These are phyloP conservation scores for Centrocercus urophasianus DNA, from an alignment of 2,113 vertebrate genomes.

Conservation along the genomic window DNA sequence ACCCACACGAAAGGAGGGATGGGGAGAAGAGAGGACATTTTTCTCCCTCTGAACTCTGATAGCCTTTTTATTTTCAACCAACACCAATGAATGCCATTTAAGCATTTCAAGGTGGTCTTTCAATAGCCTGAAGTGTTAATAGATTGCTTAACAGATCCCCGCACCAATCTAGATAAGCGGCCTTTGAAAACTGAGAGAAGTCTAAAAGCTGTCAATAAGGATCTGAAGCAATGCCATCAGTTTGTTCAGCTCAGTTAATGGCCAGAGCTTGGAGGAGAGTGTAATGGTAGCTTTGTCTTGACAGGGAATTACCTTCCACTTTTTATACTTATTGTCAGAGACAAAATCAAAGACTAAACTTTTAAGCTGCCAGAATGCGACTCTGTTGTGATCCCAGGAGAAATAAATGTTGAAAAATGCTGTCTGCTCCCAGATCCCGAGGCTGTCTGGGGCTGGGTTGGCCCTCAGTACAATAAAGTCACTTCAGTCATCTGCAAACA, in stretches of 20 bases:
- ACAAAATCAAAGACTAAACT: background rate
- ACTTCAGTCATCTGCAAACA: background rate
- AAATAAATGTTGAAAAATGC: background rate
- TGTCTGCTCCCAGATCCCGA: background rate
- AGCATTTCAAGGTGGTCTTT: background rate
- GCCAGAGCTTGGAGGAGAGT: background rate
- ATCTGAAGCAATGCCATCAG: background rate
- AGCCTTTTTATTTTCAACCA: background rate
- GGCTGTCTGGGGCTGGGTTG: background rate
- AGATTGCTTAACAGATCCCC: background rate
- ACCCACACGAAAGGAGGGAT: background rate
- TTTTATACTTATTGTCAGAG: background rate
- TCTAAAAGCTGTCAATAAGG: background rate
- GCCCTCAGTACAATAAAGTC: background rate
- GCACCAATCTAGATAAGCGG: background rate
- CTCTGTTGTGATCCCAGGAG: background rate
- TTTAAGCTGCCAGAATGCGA: background rate
- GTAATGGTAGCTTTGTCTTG: background rate
- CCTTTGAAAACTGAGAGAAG: background rate
- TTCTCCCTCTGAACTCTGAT: background rate
- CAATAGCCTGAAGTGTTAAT: background rate
- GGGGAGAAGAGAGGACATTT: accelerated
- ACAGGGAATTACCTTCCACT: background rate
- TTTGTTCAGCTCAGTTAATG: background rate
- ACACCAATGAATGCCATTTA: background rate